Base-by-base conservation (phyloP, 2,888 invertebrate genomes). In the Plagiodera versicolora region DNA sequence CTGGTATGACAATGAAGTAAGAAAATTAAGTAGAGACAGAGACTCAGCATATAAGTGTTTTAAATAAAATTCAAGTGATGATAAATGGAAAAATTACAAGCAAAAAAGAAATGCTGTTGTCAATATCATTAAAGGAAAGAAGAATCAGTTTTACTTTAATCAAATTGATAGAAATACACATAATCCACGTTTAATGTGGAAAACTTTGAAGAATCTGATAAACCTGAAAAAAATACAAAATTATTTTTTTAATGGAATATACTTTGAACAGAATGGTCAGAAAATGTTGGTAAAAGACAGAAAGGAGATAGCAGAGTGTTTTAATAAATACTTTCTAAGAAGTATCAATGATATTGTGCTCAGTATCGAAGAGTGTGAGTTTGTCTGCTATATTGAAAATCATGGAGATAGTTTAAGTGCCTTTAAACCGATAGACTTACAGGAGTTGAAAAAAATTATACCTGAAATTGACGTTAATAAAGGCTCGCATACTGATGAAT, bases 1-100 rank as follows among this genome's bases (percentile, higher is more conserved):
- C n/a, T 53, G 53, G 53, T 53, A 53, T 53, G 53, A 53, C 44
- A 44, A 53, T 11, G 53, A 53, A 53, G 20, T 53, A 6, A 53
- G 44, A 44, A 35, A 28, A 49, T 24, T 48, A 48, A 19, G 48
- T 18, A 48, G 24, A 48, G 19, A 18, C 20, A 48, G 19, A 48
- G 30, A 50, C 30, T 28, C 14, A 4, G 50, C 53, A 44, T 53
- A 53, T 39, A 44, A 44, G 53, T 14, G 6, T 44, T 54, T 54
- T 11, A 54, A 45, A 53, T 9, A 46, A 44, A 55, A 32, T 55
- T 19, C 47, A 19, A 55, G 19, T 47, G 30, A 46, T 46, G 46
- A 1, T 14, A 45, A 45, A 1, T 45, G 45, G 45, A 16, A 9
- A 9, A 45, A 45, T 52, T 52, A 52, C 10, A 52, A 52, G 19